phyloP scores from a whole-genome alignment of 1,140 invertebrate species.

The Lasaia peninsularis region DNA sequence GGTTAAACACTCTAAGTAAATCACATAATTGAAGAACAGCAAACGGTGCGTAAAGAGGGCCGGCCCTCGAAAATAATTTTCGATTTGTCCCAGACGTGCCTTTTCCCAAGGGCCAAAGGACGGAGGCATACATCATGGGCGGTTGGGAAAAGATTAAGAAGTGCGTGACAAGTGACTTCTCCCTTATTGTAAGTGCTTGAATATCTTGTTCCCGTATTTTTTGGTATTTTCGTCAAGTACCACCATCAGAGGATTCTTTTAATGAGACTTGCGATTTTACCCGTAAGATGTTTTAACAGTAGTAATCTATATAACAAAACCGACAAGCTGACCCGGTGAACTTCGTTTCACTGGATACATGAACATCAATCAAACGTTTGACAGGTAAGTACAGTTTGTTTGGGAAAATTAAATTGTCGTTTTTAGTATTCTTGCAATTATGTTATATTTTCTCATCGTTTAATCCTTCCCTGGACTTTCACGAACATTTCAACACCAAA shows the following conservation, averaged over 20 bases:
- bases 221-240: not conserved
- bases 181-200: slow-evolving; percentile 21
- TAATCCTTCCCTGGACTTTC: too few species aligned
- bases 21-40: slow-evolving; percentile 75
- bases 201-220: slow-evolving; percentile 10
- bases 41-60: slow-evolving; percentile 68
- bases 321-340: too few species aligned
- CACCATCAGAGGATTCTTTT: not conserved
- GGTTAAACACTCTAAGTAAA: slow-evolving; percentile 68
- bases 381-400: too few species aligned
- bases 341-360: too few species aligned
- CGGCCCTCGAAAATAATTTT: slow-evolving; percentile 68
- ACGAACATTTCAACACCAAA: too few species aligned
- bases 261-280: slow-evolving; percentile 7
- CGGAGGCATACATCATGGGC: slow-evolving; percentile 54
- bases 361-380: too few species aligned
- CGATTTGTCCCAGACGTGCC: slow-evolving; percentile 57
- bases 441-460: too few species aligned
- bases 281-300: slow-evolving; percentile 1
- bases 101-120: slow-evolving; percentile 50
- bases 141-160: slow-evolving; percentile 35
- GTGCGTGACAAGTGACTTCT: slow-evolving; percentile 32
- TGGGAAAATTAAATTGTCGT: too few species aligned
- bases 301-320: too few species aligned
- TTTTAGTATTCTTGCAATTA: too few species aligned